phyloP scores from a whole-genome alignment of 1,140 invertebrate genomes.

The Himalopsyche phryganea region DNA sequence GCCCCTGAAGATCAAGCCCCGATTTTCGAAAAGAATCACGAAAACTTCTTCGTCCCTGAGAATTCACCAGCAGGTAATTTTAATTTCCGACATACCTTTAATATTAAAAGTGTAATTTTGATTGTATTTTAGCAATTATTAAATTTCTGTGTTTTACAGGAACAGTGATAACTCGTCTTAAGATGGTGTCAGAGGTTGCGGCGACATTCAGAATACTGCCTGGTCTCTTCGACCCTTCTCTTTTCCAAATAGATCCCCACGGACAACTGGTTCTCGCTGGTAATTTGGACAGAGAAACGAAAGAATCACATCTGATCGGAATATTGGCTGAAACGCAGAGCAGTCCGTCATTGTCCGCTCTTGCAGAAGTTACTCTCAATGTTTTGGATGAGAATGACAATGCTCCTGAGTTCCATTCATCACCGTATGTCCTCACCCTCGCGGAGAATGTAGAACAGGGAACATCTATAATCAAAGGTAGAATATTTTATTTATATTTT shows the following conservation, averaged over 20 bases:
- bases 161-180: constrained; percentile 61
- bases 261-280: constrained; percentile 71
- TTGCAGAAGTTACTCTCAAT: constrained; percentile 73
- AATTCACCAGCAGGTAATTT: constrained; percentile 60
- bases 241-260: constrained; percentile 70
- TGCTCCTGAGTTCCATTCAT: constrained; percentile 80
- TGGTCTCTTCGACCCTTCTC: constrained; percentile 53
- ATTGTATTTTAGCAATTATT: too few relatives aligned
- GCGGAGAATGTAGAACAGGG: constrained; percentile 82
- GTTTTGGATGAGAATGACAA: constrained; percentile 91
- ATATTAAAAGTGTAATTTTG: too few relatives aligned
- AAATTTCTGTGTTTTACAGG: constrained; percentile 36
- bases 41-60: constrained; percentile 78
- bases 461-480: constrained; percentile 68
- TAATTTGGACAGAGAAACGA: constrained; percentile 73
- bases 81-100: too few relatives aligned
- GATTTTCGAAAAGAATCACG: constrained; percentile 65
- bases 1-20: constrained; percentile 65
- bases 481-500: too few relatives aligned
- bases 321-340: constrained; percentile 78
- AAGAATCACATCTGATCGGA: constrained; percentile 70
- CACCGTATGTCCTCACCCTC: constrained; percentile 70
- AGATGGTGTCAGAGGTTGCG: constrained; percentile 51
- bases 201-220: constrained; percentile 63
- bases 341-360: constrained; percentile 66